Evolutionary conservation across 2,888 invertebrate species (phyloP).

Genomic region (Notodonta dromedarius): DNA sequence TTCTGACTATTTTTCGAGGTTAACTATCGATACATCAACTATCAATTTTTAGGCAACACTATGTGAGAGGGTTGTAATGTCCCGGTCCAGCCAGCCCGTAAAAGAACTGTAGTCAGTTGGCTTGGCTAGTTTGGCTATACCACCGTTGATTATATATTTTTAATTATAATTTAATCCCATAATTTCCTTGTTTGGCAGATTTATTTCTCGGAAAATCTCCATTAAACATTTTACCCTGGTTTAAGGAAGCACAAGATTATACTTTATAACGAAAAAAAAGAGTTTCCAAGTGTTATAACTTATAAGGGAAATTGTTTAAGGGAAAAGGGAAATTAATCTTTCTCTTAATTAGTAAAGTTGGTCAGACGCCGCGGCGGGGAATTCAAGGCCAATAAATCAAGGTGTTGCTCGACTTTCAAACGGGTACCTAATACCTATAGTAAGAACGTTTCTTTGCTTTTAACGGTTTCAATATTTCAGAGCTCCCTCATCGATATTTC

Average conservation of each 20-base stretch:
- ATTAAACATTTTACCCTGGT: conserved; percentile 16
- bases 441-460: conserved; percentile 59
- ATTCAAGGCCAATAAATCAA: conserved; percentile 80
- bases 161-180: not conserved
- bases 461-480: conserved; percentile 61
- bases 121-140: too few species aligned
- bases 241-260: conserved; percentile 46
- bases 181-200: conserved; percentile 14
- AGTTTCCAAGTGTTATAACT: conserved; percentile 62
- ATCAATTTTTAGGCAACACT: too few species aligned
- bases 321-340: conserved; percentile 81
- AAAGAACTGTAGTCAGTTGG: too few species aligned
- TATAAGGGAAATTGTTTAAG: conserved; percentile 76
- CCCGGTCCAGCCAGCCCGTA: too few species aligned
- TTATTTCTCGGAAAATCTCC: conserved; percentile 19
- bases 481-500: conserved; percentile 59
- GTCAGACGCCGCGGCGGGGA: conserved; percentile 63
- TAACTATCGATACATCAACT: too few species aligned
- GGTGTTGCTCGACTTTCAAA: conserved; percentile 68
- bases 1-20: too few species aligned
- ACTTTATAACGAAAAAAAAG: conserved; percentile 54
- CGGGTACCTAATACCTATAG: conserved; percentile 34
- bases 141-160: too few species aligned
- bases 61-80: too few species aligned
- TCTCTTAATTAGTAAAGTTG: conserved; percentile 82